phyloP scores from a whole-genome alignment of 1,140 invertebrate genomes.

The Steinernema feltiae region DNA sequence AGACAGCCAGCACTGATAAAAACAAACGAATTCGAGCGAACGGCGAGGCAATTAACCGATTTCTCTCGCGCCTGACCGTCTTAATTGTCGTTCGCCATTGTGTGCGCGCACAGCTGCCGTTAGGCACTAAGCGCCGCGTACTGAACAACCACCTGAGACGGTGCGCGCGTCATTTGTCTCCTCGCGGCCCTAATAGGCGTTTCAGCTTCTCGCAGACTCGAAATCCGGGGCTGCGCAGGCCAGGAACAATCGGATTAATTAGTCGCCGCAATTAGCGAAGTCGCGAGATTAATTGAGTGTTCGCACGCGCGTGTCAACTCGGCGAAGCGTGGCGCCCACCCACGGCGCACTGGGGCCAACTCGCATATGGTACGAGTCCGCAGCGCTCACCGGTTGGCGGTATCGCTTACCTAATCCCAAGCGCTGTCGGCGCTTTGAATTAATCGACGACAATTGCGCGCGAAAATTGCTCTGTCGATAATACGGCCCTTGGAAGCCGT shows the following conservation, averaged over 20 bases:
- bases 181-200: background rate
- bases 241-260: constrained; percentile 9
- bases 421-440: background rate
- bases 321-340: background rate
- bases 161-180: background rate
- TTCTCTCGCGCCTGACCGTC: background rate
- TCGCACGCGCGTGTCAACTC: no score
- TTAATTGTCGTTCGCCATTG: background rate
- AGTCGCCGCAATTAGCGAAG: background rate
- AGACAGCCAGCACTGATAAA: background rate
- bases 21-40: background rate
- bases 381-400: background rate
- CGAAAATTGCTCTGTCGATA: constrained; percentile 12
- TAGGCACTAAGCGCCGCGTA: no score
- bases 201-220: no score
- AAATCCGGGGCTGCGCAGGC: no score
- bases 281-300: no score
- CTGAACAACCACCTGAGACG: background rate
- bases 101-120: constrained; percentile 2
- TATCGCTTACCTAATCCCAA: background rate
- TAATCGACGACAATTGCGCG: background rate
- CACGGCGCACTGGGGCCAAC: background rate
- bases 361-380: background rate
- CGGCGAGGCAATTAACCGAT: constrained; percentile 8
- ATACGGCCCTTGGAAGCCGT: no score